phyloP scores from a whole-genome alignment of 2,797 vertebrate genomes.

The Chelon auratus region DNA sequence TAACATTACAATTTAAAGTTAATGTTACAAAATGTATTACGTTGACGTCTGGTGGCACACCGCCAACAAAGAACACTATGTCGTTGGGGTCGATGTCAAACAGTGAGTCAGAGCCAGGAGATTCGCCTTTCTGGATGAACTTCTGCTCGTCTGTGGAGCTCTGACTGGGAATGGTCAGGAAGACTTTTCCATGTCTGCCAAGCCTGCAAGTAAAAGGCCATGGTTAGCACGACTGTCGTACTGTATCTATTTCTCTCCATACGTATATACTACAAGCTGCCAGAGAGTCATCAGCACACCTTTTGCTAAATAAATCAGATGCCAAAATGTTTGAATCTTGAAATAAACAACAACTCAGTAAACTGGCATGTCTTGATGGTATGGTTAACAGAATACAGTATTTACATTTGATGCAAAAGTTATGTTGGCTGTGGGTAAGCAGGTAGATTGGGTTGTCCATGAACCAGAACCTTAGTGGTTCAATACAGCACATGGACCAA shows the following conservation, averaged over 20 bases:
- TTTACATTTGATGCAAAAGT: background rate
- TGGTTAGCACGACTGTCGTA: background rate
- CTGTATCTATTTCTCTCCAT: background rate
- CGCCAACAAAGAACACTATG: conserved; percentile 92
- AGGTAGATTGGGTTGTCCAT: too few relatives aligned
- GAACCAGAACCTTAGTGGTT: too few relatives aligned
- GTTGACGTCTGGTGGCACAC: conserved; percentile 89
- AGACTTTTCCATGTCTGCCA: conserved; percentile 94
- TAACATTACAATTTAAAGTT: background rate
- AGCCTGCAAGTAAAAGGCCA: conserved; percentile 80
- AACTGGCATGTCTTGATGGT: background rate
- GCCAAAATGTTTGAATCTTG: background rate
- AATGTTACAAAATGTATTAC: conserved; percentile 71
- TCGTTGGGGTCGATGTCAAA: conserved; percentile 91
- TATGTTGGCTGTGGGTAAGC: background rate
- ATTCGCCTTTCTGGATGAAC: conserved; percentile 96
- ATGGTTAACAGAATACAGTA: background rate
- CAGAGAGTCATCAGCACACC: background rate
- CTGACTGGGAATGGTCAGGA: conserved; percentile 94
- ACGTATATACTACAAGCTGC: background rate
- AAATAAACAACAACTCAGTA: background rate
- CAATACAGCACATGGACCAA: too few relatives aligned
- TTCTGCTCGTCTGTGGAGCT: conserved; percentile 93
- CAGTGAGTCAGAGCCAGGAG: conserved; percentile 88
- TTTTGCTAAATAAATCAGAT: background rate